Conservation (phyloP, 23 tunicate genomes). For the Halocynthia roretzi region DNA sequence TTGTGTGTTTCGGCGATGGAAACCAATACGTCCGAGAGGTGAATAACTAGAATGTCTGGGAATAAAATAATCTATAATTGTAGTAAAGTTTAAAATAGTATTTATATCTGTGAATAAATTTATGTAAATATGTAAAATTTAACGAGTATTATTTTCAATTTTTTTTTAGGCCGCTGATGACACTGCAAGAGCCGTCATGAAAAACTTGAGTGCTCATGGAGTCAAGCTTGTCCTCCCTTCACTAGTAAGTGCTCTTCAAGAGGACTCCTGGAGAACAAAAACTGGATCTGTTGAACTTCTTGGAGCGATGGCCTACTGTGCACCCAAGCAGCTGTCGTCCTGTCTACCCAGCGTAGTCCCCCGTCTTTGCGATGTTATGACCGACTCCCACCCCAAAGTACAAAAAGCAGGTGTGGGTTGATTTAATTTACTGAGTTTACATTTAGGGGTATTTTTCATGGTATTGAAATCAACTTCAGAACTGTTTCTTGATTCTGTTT, state of each 20-base stretch:
- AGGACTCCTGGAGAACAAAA: slow-evolving; percentile 97
- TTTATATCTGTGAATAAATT: not conserved
- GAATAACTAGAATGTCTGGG: slow-evolving; percentile 3
- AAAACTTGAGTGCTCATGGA: slow-evolving; percentile 84
- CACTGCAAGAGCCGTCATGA: slow-evolving; percentile 90
- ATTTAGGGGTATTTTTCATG: not conserved
- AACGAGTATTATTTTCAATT: not conserved
- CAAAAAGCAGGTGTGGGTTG: slow-evolving; percentile 76
- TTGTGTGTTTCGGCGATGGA: slow-evolving; percentile 88
- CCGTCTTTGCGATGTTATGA: slow-evolving; percentile 69
- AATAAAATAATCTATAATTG: not conserved
- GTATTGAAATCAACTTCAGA: not conserved
- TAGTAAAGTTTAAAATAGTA: not conserved
- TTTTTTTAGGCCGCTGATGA: slow-evolving; percentile 78
- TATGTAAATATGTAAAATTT: not conserved
- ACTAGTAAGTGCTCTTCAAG: slow-evolving; percentile 57
- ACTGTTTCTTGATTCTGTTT: not conserved
- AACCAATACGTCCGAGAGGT: slow-evolving; percentile 83
- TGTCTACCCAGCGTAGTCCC: slow-evolving; percentile 96
- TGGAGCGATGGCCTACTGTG: slow-evolving; percentile 96
- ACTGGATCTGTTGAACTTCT: slow-evolving; percentile 91
- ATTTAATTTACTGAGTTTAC: not conserved
- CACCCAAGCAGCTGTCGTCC: slow-evolving; percentile 87
- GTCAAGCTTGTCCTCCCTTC: slow-evolving; percentile 96
- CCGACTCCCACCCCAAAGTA: slow-evolving; percentile 97